Evolutionary conservation across 2,797 vertebrate species (phyloP), one percentile per base, ranked within the genome.

Genomic region (Arctocebus calabarensis): DNA sequence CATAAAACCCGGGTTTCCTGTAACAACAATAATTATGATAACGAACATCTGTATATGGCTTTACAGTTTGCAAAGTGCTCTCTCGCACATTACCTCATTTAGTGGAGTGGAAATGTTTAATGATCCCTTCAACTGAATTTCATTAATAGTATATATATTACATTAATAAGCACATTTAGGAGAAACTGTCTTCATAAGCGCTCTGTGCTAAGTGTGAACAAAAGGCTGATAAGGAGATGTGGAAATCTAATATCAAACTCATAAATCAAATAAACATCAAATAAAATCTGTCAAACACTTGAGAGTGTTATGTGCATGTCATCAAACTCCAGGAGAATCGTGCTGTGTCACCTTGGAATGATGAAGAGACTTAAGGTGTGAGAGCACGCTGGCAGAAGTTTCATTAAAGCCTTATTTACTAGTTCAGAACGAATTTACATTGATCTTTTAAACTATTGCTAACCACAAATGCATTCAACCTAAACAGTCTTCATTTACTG

Each of bases 381-480:
- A 98, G 97, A 98, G 97, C 97, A 96, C 55, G 96, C 98, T 98
- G 98, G 97, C 98, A 98, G 95, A 98, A 98, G 97, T 96, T 98
- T 98, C 98, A 97, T 98, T 98, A 98, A 98, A 98, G 86, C 97
- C 92, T 98, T 98, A 98, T 98, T 98, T 98, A 98, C 97, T 98
- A 97, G 96, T 98, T 98, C 98, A 96, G 98, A 98, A 98, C 95
- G 98, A 98, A 98, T 98, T 98, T 98, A 98, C 98, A 98, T 98
- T 98, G 98, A 99, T 99, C 98, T 98, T 97, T 98, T 97, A 98
- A 98, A 98, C 98, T 98, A 97, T 96, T 88, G 97, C 98, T 98
- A 98, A 99, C 98, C 98, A 98, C 98, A 99, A 98, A 98, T 98
- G 98, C 98, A 98, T 98, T 98, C 98, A 98, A 98, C 98, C 98